Conservation (phyloP, 2,113 vertebrate species). For the Rhinogobius similis region DNA sequence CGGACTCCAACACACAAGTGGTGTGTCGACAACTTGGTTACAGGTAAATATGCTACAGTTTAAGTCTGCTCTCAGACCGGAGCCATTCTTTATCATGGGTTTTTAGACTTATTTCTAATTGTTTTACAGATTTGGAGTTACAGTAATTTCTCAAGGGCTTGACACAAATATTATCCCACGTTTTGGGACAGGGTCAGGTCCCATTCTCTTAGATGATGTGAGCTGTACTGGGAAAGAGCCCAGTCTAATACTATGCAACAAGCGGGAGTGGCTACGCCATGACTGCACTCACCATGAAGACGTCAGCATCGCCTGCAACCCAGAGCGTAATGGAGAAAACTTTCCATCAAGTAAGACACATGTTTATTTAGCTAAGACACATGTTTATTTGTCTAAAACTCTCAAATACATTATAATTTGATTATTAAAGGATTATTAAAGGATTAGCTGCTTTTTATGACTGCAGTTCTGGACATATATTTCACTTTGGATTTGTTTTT, state of each 20-base stretch:
- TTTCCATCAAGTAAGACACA: constrained; percentile 78
- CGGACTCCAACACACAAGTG: constrained; percentile 85
- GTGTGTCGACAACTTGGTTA: constrained; percentile 92
- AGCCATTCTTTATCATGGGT: neutral
- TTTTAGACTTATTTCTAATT: no score
- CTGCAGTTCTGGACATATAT: neutral
- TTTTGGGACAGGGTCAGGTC: constrained; percentile 75
- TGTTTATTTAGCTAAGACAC: neutral
- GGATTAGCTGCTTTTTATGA: neutral
- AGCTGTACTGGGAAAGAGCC: constrained; percentile 89
- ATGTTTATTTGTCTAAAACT: neutral
- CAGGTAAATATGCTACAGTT: constrained; percentile 73
- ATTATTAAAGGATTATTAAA: neutral
- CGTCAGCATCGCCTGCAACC: constrained; percentile 82
- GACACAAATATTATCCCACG: constrained; percentile 47
- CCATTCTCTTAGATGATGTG: constrained; percentile 90
- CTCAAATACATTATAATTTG: neutral
- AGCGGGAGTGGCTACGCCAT: constrained; percentile 84
- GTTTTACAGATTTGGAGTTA: constrained; percentile 78
- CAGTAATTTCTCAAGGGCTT: constrained; percentile 50
- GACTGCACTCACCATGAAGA: constrained; percentile 91
- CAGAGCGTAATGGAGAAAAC: constrained; percentile 69
- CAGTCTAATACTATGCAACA: constrained; percentile 81
- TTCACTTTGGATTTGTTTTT: neutral
- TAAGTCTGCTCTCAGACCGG: no score